Evolutionary conservation across 1,140 invertebrate species (phyloP).

Genomic region (Andricus grossulariae): DNA sequence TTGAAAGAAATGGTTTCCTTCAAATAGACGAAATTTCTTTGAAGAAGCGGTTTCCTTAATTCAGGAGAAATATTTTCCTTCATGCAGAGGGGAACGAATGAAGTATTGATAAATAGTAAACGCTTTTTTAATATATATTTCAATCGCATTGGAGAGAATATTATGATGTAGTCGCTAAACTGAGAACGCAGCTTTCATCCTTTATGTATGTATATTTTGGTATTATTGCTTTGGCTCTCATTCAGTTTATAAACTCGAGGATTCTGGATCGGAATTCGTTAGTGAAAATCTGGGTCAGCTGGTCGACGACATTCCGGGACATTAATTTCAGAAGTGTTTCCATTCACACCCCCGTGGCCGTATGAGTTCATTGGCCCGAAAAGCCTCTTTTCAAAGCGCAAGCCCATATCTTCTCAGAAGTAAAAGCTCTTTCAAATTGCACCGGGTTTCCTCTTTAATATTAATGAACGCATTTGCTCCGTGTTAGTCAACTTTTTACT

Average conservation of each 20-base stretch:
- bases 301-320: conserved; percentile 58
- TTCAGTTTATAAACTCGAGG: background rate
- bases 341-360: conserved; percentile 50
- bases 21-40: too few relatives aligned
- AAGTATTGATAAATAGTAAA: too few relatives aligned
- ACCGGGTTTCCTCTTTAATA: conserved; percentile 54
- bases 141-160: too few relatives aligned
- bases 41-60: too few relatives aligned
- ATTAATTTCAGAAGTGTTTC: conserved; percentile 63
- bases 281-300: conserved; percentile 52
- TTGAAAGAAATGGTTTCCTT: too few relatives aligned
- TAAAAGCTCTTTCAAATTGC: conserved; percentile 50
- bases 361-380: conserved; percentile 52
- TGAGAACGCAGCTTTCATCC: background rate
- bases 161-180: background rate
- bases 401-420: conserved; percentile 32
- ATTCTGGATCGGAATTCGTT: conserved; percentile 19
- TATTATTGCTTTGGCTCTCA: background rate
- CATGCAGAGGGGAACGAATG: too few relatives aligned
- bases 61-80: too few relatives aligned
- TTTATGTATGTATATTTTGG: background rate
- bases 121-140: too few relatives aligned
- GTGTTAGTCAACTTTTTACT: conserved; percentile 55
- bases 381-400: conserved; percentile 54
- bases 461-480: conserved; percentile 61